phyloP scores from a whole-genome alignment of 2,113 vertebrate species.

The Ornithorhynchus anatinus region DNA sequence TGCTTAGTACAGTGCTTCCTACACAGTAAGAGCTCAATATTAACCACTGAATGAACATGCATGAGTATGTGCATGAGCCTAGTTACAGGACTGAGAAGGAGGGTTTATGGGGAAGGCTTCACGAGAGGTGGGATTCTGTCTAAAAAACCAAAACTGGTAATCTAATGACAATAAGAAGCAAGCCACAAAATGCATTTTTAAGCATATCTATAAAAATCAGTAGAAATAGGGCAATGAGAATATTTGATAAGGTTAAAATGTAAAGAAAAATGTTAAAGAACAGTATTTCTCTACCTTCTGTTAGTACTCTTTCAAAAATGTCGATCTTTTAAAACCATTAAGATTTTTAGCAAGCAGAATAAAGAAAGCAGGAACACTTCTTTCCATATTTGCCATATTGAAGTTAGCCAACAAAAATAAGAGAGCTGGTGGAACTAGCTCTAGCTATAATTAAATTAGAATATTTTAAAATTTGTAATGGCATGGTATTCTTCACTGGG shows the following conservation, averaged over 20 bases:
- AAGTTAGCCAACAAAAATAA: conserved; percentile 59
- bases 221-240: neutral
- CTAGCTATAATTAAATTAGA: conserved; percentile 62
- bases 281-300: conserved; percentile 46
- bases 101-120: no score
- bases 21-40: no score
- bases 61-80: no score
- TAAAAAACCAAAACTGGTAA: no score
- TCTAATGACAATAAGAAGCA: conserved; percentile 28
- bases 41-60: no score
- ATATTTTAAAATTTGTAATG: conserved; percentile 64
- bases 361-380: conserved; percentile 57
- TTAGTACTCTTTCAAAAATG: conserved; percentile 44
- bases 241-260: conserved; percentile 15
- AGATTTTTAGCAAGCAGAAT: conserved; percentile 37
- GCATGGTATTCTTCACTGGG: conserved; percentile 50
- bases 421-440: conserved; percentile 17
- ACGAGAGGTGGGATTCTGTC: no score
- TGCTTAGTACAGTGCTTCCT: no score
- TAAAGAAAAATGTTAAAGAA: conserved; percentile 34
- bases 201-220: conserved; percentile 12
- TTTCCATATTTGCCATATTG: conserved; percentile 44
- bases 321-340: conserved; percentile 47
- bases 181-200: no score
- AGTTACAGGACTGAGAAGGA: no score